These are phyloP conservation scores for Rhynchomys soricoides DNA, from an alignment of 2,113 vertebrate genomes.

Conservation along the genomic window DNA sequence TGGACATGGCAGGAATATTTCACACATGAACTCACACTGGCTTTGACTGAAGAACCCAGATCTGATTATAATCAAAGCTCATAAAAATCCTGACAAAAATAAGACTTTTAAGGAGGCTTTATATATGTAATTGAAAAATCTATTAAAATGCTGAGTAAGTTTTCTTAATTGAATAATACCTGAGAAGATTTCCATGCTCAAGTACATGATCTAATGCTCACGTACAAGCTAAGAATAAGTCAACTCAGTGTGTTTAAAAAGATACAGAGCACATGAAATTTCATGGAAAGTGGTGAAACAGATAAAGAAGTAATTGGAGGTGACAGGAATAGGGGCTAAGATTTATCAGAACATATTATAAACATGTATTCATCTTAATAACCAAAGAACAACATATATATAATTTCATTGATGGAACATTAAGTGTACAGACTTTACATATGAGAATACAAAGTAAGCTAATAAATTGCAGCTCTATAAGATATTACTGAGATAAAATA, in stretches of 20 bases:
- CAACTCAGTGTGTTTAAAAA: neutral
- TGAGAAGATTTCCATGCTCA: neutral
- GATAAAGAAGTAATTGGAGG: neutral
- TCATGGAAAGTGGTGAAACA: neutral
- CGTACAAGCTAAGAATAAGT: neutral
- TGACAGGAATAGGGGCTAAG: neutral
- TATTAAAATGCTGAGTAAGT: neutral
- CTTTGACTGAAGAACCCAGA: neutral
- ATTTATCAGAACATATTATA: neutral
- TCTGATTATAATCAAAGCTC: neutral
- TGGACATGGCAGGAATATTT: neutral
- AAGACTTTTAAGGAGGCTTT: neutral
- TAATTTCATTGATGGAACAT: neutral
- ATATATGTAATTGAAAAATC: neutral
- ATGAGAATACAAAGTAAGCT: neutral
- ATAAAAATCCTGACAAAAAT: neutral
- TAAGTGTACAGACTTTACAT: neutral
- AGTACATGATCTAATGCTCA: neutral
- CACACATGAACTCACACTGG: neutral
- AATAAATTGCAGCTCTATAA: neutral
- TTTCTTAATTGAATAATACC: neutral
- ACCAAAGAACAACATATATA: neutral
- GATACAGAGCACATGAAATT: neutral
- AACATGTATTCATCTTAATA: neutral
- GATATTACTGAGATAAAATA: neutral